Base-by-base conservation (phyloP, 2,888 invertebrate species). In the Chrysopilus asiliformis region DNA sequence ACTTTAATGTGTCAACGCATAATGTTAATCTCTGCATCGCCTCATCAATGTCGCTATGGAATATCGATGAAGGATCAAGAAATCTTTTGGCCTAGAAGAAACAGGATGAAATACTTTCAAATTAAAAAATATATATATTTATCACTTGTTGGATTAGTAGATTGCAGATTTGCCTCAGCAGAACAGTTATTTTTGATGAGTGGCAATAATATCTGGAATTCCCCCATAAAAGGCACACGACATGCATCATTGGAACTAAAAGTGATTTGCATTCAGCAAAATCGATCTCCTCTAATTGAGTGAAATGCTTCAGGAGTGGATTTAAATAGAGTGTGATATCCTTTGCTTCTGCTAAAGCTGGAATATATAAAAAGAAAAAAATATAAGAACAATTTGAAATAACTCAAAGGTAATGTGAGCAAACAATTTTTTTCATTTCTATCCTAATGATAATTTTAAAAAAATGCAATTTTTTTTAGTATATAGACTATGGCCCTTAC, bases 41-140 rank as follows among this genome's bases (percentile, higher is more conserved):
- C 67, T 94, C 94, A 54, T 91, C 91, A 27, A 91, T 83, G 50
- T 94, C 94, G 47, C 89, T 89, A 57, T 93, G 93, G 56, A 95
- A 94, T 41, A 94, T 73, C 2, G 93, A 86, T 3, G 81, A 76
- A 2, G 93, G 89, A 54, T 93, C 93, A 47, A 94, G 68, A 60
- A 82, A 94, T 51, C 78, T 76, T 53, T 84, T 80, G 0, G 87
- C 89, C 84, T 87, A 52, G 38, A 67, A 71, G 22, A 22, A 22
- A 24, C 22, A 28, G 4, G 29, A 13, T 29, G 16, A 4, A 28
- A 13, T 26, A 12, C 20, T 12, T n/a, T 28, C 6, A 33, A 18
- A 29, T 12, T n/a, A 30, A 29, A 36, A 27, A 34, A 18, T 4
- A n/a, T 18, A 12, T 30, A 26, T 6, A 16, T 25, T 12, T 6